These are phyloP conservation scores for Characodon lateralis DNA, from an alignment of 2,797 vertebrate species.

Conservation along the genomic window DNA sequence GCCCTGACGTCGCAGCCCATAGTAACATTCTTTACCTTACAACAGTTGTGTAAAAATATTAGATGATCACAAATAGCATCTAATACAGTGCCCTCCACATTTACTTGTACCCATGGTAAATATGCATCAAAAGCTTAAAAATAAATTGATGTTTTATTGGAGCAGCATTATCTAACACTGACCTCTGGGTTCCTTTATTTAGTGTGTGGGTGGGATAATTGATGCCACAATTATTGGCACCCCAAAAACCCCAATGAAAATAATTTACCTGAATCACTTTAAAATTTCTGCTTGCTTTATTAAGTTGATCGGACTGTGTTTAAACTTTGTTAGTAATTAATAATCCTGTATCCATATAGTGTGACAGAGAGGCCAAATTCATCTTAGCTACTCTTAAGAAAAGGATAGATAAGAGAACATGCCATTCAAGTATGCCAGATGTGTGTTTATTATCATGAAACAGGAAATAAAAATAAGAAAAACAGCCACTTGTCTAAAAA, in stretches of 20 bases:
- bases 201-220: too few species aligned
- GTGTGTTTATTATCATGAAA: not conserved
- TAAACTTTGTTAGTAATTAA: not conserved
- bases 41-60: too few species aligned
- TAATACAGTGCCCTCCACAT: not conserved
- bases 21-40: not conserved
- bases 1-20: not conserved
- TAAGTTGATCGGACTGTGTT: not conserved
- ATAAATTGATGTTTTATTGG: not conserved
- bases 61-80: not conserved
- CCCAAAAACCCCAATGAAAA: too few species aligned
- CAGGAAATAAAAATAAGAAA: not conserved
- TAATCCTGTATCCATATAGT: not conserved
- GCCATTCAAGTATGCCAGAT: not conserved
- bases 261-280: not conserved
- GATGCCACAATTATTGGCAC: too few species aligned
- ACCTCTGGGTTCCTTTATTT: not conserved
- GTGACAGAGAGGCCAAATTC: not conserved
- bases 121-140: not conserved
- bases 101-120: not conserved
- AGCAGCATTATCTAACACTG: not conserved
- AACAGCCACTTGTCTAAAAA: too few species aligned
- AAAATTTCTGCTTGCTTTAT: not conserved
- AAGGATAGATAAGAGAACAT: not conserved
- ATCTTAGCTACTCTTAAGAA: not conserved